These are phyloP conservation scores for Hephaestus fuliginosus DNA, from an alignment of 2,797 vertebrate genomes.

Conservation along the genomic window DNA sequence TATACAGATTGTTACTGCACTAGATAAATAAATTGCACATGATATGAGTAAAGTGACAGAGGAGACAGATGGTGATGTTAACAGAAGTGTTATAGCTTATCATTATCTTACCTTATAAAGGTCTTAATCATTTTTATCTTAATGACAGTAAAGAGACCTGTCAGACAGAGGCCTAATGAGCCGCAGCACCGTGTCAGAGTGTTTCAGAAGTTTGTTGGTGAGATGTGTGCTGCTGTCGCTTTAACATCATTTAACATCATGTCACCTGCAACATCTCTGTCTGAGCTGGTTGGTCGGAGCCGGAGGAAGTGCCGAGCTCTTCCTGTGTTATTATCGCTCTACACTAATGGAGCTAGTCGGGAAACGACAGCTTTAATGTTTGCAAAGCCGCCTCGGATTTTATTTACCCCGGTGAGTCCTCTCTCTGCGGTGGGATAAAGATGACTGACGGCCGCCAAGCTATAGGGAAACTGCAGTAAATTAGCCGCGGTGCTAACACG, in stretches of 20 bases:
- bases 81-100: no score
- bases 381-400: not conserved
- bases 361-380: not conserved
- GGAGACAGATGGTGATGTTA: no score
- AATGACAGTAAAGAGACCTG: no score
- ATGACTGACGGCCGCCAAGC: not conserved
- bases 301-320: conserved; percentile 55
- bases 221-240: conserved; percentile 22
- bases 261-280: not conserved
- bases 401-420: conserved; percentile 14
- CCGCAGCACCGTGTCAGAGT: no score
- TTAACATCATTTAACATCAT: conserved; percentile 23
- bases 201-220: no score
- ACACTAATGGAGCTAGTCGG: not conserved
- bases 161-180: no score
- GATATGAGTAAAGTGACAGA: no score
- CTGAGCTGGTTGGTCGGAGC: conserved; percentile 55
- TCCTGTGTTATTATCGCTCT: conserved; percentile 56
- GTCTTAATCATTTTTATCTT: no score
- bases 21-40: no score
- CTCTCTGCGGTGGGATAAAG: not conserved
- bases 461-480: not conserved
- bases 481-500: not conserved
- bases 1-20: no score
- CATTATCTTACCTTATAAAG: no score